These are phyloP conservation scores for Philonicus albiceps DNA, from an alignment of 2,888 invertebrate species.

Conservation along the genomic window DNA sequence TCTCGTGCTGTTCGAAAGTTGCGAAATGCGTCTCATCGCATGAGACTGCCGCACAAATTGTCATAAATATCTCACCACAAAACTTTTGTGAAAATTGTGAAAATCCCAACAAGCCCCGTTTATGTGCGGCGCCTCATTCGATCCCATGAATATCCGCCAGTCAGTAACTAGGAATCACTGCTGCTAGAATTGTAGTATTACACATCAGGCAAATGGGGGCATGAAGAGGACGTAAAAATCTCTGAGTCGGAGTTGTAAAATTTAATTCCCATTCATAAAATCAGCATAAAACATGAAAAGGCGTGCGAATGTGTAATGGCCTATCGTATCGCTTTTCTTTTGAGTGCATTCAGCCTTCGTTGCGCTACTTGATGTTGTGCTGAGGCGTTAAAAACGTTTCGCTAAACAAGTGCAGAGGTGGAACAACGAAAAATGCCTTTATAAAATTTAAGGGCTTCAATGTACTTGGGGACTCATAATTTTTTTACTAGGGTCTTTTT, in stretches of 20 bases:
- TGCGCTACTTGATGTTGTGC: neutral
- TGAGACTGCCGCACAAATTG: neutral
- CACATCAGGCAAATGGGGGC: neutral
- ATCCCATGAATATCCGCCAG: neutral
- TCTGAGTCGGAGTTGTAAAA: slow-evolving; percentile 10
- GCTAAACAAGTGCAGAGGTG: neutral
- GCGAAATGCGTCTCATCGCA: neutral
- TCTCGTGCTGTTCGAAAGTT: neutral
- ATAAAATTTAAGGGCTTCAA: neutral
- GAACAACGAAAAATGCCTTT: neutral
- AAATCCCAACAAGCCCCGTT: neutral
- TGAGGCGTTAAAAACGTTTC: neutral
- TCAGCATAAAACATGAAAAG: slow-evolving; percentile 29
- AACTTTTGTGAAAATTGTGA: neutral
- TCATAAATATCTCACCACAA: slow-evolving; percentile 31
- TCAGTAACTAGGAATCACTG: neutral
- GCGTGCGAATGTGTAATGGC: neutral
- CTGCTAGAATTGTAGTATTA: neutral
- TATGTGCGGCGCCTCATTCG: neutral
- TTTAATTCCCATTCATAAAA: slow-evolving; percentile 33
- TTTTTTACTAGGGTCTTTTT: neutral
- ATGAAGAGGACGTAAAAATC: neutral
- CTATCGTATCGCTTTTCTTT: neutral
- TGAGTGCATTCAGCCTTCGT: neutral
- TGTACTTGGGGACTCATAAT: neutral